Conservation (phyloP, 2,888 invertebrate species). For the Lasioglossum figueresi region DNA sequence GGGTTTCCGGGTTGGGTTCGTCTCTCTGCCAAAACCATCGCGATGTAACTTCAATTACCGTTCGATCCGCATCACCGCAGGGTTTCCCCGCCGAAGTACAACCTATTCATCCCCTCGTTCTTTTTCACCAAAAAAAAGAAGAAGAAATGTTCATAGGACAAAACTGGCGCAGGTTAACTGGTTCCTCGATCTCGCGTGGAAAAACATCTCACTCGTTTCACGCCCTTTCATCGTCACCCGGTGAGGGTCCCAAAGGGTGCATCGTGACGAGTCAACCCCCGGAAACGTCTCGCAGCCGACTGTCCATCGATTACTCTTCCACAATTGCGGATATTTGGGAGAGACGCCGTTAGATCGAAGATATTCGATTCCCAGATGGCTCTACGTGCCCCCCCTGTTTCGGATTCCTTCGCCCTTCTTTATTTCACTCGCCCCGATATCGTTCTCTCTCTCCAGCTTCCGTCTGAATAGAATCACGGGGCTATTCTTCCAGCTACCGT, state of each 20-base stretch:
- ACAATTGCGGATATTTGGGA: slow-evolving; percentile 79
- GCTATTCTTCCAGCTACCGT: slow-evolving; percentile 79
- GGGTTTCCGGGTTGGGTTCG: neutral
- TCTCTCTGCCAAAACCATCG: slow-evolving; percentile 4
- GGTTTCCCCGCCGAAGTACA: slow-evolving; percentile 47
- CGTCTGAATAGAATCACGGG: slow-evolving; percentile 80
- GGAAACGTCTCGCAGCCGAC: slow-evolving; percentile 53
- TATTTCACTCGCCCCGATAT: slow-evolving; percentile 49
- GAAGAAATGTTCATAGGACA: slow-evolving; percentile 54
- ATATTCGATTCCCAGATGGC: slow-evolving; percentile 80
- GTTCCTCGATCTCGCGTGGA: slow-evolving; percentile 45
- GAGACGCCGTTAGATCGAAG: slow-evolving; percentile 77
- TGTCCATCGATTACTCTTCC: slow-evolving; percentile 82
- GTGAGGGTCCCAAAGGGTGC: slow-evolving; percentile 57
- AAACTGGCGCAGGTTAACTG: slow-evolving; percentile 58
- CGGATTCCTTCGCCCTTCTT: slow-evolving; percentile 47
- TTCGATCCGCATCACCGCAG: slow-evolving; percentile 58
- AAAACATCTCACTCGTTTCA: slow-evolving; percentile 60
- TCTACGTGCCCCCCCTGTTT: slow-evolving; percentile 67
- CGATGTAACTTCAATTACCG: slow-evolving; percentile 63
- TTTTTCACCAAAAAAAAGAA: neutral
- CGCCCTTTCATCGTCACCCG: slow-evolving; percentile 52
- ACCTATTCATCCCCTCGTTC: slow-evolving; percentile 56
- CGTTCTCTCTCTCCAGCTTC: slow-evolving; percentile 44
- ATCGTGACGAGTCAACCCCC: slow-evolving; percentile 42